These are phyloP conservation scores for Caenorhabditis sp. DNA, from an alignment of 2,888 invertebrate genomes.

Conservation along the genomic window DNA sequence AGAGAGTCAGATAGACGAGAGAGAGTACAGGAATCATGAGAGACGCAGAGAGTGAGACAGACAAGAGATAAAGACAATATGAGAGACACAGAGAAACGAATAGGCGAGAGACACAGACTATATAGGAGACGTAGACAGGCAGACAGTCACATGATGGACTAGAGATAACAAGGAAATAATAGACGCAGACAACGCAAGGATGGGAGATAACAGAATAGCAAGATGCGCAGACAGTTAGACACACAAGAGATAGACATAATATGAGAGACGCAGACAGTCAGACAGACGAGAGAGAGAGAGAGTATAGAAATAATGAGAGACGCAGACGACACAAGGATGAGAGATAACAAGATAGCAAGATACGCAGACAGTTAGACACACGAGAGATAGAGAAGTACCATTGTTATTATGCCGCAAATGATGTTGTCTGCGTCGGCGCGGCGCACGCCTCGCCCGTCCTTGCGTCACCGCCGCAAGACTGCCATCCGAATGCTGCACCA, in stretches of 20 bases:
- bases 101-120: neutral
- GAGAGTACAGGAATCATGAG: neutral
- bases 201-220: too few relatives aligned
- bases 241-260: neutral
- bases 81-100: neutral
- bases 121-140: neutral
- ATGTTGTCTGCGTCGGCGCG: neutral
- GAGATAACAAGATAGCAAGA: conserved; percentile 25
- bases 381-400: neutral
- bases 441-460: neutral
- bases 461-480: neutral
- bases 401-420: neutral
- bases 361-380: neutral
- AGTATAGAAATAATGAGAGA: neutral
- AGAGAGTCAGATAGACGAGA: too few relatives aligned
- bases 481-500: conserved; percentile 18
- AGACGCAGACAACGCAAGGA: too few relatives aligned
- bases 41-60: neutral
- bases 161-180: too few relatives aligned
- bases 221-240: conserved; percentile 2
- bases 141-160: too few relatives aligned
- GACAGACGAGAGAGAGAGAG: neutral
- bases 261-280: neutral
- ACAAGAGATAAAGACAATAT: neutral
- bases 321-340: neutral